A percentile compares a stretch with the other conserved stretches of the same genome.
These are phyloP conservation scores for Coracopsis vasa DNA, from an alignment of 2,113 vertebrate genomes.

Conservation along the genomic window DNA sequence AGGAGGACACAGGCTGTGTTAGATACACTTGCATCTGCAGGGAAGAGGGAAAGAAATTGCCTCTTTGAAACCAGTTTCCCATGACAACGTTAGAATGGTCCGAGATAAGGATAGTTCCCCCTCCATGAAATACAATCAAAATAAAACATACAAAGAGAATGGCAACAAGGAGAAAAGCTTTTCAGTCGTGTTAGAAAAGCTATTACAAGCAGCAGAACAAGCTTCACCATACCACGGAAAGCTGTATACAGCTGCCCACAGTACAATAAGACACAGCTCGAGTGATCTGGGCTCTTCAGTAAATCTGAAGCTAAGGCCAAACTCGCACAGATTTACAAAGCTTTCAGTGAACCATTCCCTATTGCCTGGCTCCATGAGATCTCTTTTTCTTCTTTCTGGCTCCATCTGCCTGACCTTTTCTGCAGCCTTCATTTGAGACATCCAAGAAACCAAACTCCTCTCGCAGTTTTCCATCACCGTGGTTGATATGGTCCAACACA, in stretches of 20 bases:
- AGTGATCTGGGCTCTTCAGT: neutral
- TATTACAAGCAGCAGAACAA: conserved; percentile 37
- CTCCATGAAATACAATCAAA: conserved; percentile 21
- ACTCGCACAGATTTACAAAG: conserved; percentile 50
- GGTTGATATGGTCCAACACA: neutral
- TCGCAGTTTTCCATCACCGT: neutral
- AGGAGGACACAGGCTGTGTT: neutral
- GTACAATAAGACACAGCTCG: neutral
- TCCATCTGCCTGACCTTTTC: neutral
- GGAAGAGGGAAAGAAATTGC: neutral
- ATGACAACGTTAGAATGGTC: neutral
- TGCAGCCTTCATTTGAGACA: neutral
- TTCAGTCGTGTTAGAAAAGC: conserved; percentile 37
- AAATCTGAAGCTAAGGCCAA: conserved; percentile 14
- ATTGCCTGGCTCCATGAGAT: neutral
- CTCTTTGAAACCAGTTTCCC: conserved; percentile 25
- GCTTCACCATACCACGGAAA: neutral
- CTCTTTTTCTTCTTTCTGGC: neutral
- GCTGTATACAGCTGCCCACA: neutral
- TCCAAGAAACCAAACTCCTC: neutral
- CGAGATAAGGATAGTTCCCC: neutral
- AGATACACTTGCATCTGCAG: neutral
- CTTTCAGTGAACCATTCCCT: neutral
- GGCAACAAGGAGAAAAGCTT: conserved; percentile 25
- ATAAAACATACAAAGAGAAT: conserved; percentile 11